phyloP scores from a whole-genome alignment of 2,797 vertebrate species.

The Rhinoraja longicauda region DNA sequence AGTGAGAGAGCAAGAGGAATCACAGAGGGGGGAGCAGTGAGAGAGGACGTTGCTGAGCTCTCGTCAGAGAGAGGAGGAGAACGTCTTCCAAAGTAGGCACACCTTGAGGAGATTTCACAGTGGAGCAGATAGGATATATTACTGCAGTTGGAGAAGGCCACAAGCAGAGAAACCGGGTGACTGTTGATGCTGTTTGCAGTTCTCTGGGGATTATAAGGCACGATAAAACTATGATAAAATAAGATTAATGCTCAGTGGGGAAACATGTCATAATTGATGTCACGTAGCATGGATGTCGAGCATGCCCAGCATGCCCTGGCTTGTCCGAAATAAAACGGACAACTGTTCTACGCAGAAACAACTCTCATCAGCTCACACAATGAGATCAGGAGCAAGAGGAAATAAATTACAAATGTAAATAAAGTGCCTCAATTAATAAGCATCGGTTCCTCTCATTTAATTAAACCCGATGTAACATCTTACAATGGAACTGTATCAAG shows the following conservation, averaged over 20 bases:
- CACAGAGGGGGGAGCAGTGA: no score
- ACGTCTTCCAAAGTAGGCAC: no score
- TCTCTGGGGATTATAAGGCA: neutral
- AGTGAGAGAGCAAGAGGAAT: no score
- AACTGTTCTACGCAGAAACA: neutral
- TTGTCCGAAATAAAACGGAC: neutral
- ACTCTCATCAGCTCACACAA: neutral
- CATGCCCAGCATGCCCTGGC: neutral
- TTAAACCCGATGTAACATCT: conserved; percentile 6
- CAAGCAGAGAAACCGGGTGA: neutral
- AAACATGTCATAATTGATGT: neutral
- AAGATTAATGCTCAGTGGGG: neutral
- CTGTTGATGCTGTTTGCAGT: neutral
- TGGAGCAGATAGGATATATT: neutral
- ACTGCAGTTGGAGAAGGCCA: neutral
- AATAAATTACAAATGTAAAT: neutral
- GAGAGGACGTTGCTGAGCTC: no score
- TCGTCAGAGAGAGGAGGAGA: no score
- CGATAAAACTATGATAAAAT: neutral
- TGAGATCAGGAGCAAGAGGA: neutral
- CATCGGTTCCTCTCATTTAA: neutral
- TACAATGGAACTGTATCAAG: neutral
- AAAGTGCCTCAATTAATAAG: neutral
- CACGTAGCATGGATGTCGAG: neutral
- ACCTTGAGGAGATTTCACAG: no score